A percentile compares a stretch with the other conserved stretches of the same genome.
Conservation (phyloP, 2,888 invertebrate species). For the Acleris literana region DNA sequence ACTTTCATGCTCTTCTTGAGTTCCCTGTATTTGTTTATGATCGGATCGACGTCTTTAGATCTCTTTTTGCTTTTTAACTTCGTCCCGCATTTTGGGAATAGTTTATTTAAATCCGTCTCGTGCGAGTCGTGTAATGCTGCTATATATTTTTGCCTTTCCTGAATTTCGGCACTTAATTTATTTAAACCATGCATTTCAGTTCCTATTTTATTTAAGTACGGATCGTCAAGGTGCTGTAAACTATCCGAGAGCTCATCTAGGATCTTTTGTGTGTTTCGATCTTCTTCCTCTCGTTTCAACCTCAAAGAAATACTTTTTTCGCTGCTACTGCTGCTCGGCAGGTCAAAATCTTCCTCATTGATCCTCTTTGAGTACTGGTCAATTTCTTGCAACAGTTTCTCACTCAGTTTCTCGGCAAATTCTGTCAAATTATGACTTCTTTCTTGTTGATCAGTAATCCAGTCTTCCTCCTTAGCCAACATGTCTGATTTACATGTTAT, state of each 20-base stretch:
- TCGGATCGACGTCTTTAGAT: slow-evolving; percentile 77
- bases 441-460: slow-evolving; percentile 83
- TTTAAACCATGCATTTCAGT: slow-evolving; percentile 83
- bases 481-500: slow-evolving; percentile 80
- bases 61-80: slow-evolving; percentile 80
- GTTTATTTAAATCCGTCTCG: slow-evolving; percentile 74
- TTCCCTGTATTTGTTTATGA: slow-evolving; percentile 78
- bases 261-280: slow-evolving; percentile 76
- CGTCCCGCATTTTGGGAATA: slow-evolving; percentile 78
- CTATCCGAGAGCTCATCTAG: slow-evolving; percentile 78
- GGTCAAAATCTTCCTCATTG: slow-evolving; percentile 80
- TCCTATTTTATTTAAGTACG: slow-evolving; percentile 83
- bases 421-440: slow-evolving; percentile 88
- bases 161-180: slow-evolving; percentile 83
- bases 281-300: slow-evolving; percentile 77
- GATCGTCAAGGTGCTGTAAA: slow-evolving; percentile 84
- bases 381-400: slow-evolving; percentile 90
- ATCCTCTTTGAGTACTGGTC: slow-evolving; percentile 84
- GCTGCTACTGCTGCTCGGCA: slow-evolving; percentile 79
- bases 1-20: slow-evolving; percentile 76
- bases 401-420: slow-evolving; percentile 92
- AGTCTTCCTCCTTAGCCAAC: slow-evolving; percentile 77
- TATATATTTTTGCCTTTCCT: slow-evolving; percentile 84
- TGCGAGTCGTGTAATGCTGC: slow-evolving; percentile 80
- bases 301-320: slow-evolving; percentile 80